Percentiles rank a stretch among this genome's conserved stretches.
phyloP scores from a whole-genome alignment of 2,888 invertebrate genomes.

The Stenoptilia bipunctidactyla region DNA sequence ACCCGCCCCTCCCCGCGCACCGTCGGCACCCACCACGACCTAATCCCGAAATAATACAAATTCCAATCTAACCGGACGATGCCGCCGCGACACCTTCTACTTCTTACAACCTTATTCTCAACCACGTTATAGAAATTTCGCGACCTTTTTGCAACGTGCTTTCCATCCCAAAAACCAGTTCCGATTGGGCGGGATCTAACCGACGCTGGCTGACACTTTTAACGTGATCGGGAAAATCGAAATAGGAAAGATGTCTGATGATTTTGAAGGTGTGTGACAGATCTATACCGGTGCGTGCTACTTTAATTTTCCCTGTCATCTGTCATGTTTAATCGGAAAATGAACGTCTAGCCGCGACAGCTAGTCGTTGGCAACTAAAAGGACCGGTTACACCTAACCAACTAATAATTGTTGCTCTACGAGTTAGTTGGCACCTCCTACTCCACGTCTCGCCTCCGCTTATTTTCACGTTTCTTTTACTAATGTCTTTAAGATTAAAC shows the following conservation, averaged over 20 bases:
- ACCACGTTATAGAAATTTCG: background rate
- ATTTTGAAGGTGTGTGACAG: background rate
- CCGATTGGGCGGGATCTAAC: background rate
- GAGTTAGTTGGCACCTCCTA: background rate
- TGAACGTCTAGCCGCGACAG: background rate
- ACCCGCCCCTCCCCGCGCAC: constrained; percentile 25
- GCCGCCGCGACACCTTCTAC: background rate
- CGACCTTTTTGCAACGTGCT: background rate
- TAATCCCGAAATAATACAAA: constrained; percentile 26
- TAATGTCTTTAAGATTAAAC: no score
- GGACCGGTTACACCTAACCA: background rate
- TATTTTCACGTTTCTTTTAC: no score
- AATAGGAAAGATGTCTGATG: background rate
- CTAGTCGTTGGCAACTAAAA: background rate
- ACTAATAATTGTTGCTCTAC: background rate
- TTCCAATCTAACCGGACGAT: background rate
- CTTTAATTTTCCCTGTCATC: background rate
- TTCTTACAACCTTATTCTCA: no score
- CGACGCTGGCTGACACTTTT: background rate
- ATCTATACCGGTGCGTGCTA: background rate
- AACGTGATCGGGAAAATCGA: background rate
- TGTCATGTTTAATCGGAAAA: background rate
- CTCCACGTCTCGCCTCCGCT: background rate
- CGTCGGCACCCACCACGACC: constrained; percentile 28
- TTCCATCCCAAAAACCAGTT: background rate